Evolutionary conservation across 2,888 invertebrate genomes (phyloP).

Genomic region (Galerucella pusilla): DNA sequence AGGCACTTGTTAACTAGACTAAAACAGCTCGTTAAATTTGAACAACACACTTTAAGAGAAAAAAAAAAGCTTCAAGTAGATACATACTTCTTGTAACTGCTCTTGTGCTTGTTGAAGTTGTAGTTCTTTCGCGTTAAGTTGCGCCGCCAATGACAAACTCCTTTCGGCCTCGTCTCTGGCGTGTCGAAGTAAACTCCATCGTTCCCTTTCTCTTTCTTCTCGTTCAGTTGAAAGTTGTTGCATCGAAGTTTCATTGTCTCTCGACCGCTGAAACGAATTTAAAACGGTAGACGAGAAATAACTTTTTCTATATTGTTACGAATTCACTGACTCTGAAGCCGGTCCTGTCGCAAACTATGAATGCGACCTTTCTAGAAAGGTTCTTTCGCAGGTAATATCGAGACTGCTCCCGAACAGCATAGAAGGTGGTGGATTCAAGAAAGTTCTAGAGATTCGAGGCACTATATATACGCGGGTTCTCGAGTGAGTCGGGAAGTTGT

Average conservation of each 20-base stretch:
- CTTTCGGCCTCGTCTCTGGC: conserved; percentile 92
- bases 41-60: conserved; percentile 1
- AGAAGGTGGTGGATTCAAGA: too few relatives aligned
- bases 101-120: conserved; percentile 87
- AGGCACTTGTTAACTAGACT: not conserved
- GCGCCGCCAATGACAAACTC: conserved; percentile 86
- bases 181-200: conserved; percentile 87
- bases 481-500: too few relatives aligned
- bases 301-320: not conserved
- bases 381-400: too few relatives aligned
- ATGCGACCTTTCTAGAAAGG: too few relatives aligned
- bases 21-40: not conserved
- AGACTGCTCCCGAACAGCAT: too few relatives aligned
- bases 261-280: conserved; percentile 73
- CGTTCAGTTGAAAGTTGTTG: conserved; percentile 71
- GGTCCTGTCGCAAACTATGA: too few relatives aligned
- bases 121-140: conserved; percentile 87
- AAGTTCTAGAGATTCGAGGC: too few relatives aligned
- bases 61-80: not conserved
- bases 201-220: conserved; percentile 85
- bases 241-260: conserved; percentile 80
- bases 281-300: conserved; percentile 48
- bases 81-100: conserved; percentile 80
- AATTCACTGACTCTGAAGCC: too few relatives aligned
- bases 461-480: too few relatives aligned